Evolutionary conservation across 2,113 vertebrate species (phyloP).

Genomic region (mouse (Mus musculus)): DNA sequence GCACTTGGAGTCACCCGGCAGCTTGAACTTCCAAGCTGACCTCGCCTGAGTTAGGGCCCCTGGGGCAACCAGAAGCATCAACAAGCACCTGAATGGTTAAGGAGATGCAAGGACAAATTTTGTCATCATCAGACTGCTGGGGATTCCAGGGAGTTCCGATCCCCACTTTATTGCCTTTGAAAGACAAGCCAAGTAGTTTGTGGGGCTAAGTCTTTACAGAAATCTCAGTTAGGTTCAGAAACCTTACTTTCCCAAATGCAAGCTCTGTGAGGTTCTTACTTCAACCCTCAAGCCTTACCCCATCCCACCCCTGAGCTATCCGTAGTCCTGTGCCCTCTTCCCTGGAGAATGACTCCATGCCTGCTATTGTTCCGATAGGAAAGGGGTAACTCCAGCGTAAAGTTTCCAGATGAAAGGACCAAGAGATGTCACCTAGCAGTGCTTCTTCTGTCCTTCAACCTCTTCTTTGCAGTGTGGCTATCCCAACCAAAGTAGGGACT

Average conservation of each 20-base stretch:
- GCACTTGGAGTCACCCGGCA: constrained; percentile 17
- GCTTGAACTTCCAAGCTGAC: neutral
- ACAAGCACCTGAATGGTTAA: constrained; percentile 20
- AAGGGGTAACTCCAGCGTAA: neutral
- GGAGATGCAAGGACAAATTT: neutral
- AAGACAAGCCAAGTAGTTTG: constrained; percentile 53
- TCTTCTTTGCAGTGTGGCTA: constrained; percentile 18
- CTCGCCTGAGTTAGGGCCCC: too few relatives aligned
- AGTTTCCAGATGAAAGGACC: constrained; percentile 50
- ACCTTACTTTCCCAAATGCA: constrained; percentile 27
- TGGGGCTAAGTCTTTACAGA: constrained; percentile 26
- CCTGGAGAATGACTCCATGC: constrained; percentile 8
- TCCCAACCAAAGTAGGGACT: constrained; percentile 34
- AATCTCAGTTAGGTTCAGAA: constrained; percentile 49
- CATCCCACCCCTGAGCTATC: neutral
- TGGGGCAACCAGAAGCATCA: neutral
- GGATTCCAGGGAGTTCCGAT: constrained; percentile 36
- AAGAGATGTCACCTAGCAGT: constrained; percentile 54
- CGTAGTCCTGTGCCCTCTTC: neutral
- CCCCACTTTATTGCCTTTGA: constrained; percentile 43
- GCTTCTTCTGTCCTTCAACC: constrained; percentile 34
- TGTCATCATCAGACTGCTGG: constrained; percentile 34
- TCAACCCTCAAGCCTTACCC: neutral
- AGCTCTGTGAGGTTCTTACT: neutral
- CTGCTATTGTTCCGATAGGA: constrained; percentile 21